phyloP scores from a whole-genome alignment of 2,797 vertebrate genomes.

The Artibeus lituratus region DNA sequence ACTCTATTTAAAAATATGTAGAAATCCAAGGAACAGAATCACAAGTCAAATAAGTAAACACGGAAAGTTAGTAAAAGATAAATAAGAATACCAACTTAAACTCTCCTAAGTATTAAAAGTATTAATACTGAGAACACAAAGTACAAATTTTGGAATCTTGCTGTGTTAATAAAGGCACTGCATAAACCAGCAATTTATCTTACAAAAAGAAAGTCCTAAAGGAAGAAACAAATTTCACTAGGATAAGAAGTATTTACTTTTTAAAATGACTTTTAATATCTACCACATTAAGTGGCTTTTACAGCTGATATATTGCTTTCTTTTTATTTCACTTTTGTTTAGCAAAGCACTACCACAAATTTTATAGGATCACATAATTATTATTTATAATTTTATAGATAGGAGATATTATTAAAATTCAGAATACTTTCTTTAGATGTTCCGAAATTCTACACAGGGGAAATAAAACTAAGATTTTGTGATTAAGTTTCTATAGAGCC shows the following conservation, averaged over 20 bases:
- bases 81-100: conserved; percentile 29
- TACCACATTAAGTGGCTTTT: conserved; percentile 37
- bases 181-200: conserved; percentile 36
- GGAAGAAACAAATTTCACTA: not conserved
- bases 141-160: conserved; percentile 30
- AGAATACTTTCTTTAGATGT: conserved; percentile 19
- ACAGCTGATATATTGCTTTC: not conserved
- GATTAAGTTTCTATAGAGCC: conserved; percentile 48
- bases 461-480: conserved; percentile 50
- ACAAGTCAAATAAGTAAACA: conserved; percentile 34
- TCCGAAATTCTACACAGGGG: not conserved
- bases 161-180: not conserved
- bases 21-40: not conserved
- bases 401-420: conserved; percentile 51
- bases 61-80: not conserved
- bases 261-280: conserved; percentile 20
- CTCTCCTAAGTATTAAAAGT: conserved; percentile 27
- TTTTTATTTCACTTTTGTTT: conserved; percentile 28
- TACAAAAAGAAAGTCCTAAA: conserved; percentile 37
- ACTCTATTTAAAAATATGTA: conserved; percentile 28
- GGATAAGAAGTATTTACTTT: conserved; percentile 33
- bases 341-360: conserved; percentile 23
- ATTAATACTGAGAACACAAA: conserved; percentile 45
- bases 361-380: conserved; percentile 8
- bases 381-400: not conserved